Conservation (phyloP, 1,140 invertebrate species). For the Galleria mellonella region DNA sequence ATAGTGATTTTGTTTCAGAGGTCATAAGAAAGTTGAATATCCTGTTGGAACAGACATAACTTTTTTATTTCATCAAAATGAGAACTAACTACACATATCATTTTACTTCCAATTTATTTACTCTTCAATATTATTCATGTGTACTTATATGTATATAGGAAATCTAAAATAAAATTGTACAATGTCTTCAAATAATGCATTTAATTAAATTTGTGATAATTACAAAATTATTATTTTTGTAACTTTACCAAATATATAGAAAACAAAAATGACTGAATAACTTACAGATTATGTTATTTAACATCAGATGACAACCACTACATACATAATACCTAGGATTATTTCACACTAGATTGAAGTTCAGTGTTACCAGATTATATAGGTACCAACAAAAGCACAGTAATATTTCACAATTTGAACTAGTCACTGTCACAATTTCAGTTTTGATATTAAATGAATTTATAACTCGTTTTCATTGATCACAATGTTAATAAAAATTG, state of each 20-base stretch:
- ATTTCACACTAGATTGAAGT: too few species aligned
- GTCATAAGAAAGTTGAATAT: constrained; percentile 70
- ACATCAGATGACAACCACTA: too few species aligned
- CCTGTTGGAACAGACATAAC: constrained; percentile 76
- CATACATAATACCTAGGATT: too few species aligned
- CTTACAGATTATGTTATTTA: too few species aligned
- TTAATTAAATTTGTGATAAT: too few species aligned
- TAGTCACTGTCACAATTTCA: background rate
- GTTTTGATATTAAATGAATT: background rate
- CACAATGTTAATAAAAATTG: background rate
- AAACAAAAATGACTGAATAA: too few species aligned
- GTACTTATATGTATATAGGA: background rate
- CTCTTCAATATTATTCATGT: background rate
- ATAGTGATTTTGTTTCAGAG: constrained; percentile 60
- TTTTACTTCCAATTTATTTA: background rate
- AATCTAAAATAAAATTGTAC: background rate
- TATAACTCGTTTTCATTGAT: background rate
- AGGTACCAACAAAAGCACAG: too few species aligned
- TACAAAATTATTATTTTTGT: constrained; percentile 2
- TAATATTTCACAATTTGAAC: too few species aligned
- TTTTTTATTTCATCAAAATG: constrained; percentile 64
- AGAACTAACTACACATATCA: background rate
- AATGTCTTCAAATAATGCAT: background rate
- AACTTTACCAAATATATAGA: background rate
- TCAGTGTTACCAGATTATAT: too few species aligned